Evolutionary conservation across 2,113 vertebrate genomes (phyloP), one percentile per base, ranked within the genome.

Genomic region (Phalacrocorax aristotelis): DNA sequence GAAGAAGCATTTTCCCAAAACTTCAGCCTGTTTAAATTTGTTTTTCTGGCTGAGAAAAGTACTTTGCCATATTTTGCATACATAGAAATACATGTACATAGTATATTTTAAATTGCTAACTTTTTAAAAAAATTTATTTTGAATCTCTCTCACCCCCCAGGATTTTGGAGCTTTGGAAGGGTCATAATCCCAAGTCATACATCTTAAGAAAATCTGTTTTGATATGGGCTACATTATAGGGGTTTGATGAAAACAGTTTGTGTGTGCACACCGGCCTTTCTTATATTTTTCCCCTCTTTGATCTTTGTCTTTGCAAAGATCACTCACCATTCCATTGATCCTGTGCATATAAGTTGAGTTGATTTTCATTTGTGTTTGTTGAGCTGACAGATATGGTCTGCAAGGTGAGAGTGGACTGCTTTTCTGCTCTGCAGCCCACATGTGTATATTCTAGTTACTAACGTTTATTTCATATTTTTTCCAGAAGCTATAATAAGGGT

Each of bases 181-280:
- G 23, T 58, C 34, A 26, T 71, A 83, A 87, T 78, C 38, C 9
- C 23, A 62, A 52, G 16, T 49, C 64, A 89, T 77, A 57, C 34
- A 49, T 92, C 38, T 91, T 76, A 91, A 79, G 77, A 84, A 95
- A 95, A 79, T 84, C 55, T 92, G 23, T 64, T 96, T 89, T 75
- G 83, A 38, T 95, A 78, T 46, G 18, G 18, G 48, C 29, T 64
- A 1, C 19, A 9, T 92, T 87, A 32, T n/a, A 82, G 5, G 44
- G 34, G 26, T 68, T 90, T 95, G 94, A 91, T 89, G 69, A 84
- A 95, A 96, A 93, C 26, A 86, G 46, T 93, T 95, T 92, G 48
- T 75, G 60, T 15, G 0, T 54, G 64, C 38, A 75, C 76, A 44
- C 16, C 1, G 0, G 32, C 23, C 27, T 88, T 81, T 80, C 64